Base-by-base conservation (phyloP, 2,888 invertebrate species). In the Drosophila lutescens region DNA sequence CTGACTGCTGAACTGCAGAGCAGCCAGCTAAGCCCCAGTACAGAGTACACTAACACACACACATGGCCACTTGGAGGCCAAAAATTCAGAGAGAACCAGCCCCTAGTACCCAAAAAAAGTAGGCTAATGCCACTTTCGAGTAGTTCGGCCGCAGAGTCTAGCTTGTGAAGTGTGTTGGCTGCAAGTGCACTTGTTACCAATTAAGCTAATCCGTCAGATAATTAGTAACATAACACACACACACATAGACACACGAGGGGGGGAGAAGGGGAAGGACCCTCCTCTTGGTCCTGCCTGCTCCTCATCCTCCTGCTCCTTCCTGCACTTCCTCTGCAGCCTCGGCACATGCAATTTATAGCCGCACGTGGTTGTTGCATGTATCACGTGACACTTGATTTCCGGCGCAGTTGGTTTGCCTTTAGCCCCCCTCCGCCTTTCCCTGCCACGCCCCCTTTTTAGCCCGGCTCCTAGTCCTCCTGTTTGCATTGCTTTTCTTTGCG, bases 181-280 rank as follows among this genome's bases (percentile, higher is more conserved):
- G 88, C 74, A 77, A 90, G 90, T 89, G 86, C 80, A 83, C 90
- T 90, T 90, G 89, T 89, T 90, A 88, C 90, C 90, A 90, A 91
- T 90, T 90, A 91, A 90, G 90, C 91, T 91, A 91, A 90, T 90
- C 90, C 91, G 91, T 91, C 90, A 89, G 91, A 90, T 90, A 90
- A 91, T 90, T 90, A 91, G 91, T 89, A 90, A 88, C 83, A 80
- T 86, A 82, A 78, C 82, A 76, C 77, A 81, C 69, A 76, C 71
- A 74, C 44, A 77, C 40, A 26, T 26, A 26, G 26, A 62, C 46
- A 54, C 36, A 36, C 20, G 20, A 20, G 20, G 20, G 26, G 26
- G 30, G 44, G 30, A 20, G 20, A 20, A 20, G 17, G 15, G 55
- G 53, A 43, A 56, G 58, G 73, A 73, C 77, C 76, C 75, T 76